A percentile compares a stretch with the other conserved stretches of the same genome.
These are phyloP conservation scores for Brachymystax lenok DNA, from an alignment of 2,797 vertebrate genomes.

Conservation along the genomic window DNA sequence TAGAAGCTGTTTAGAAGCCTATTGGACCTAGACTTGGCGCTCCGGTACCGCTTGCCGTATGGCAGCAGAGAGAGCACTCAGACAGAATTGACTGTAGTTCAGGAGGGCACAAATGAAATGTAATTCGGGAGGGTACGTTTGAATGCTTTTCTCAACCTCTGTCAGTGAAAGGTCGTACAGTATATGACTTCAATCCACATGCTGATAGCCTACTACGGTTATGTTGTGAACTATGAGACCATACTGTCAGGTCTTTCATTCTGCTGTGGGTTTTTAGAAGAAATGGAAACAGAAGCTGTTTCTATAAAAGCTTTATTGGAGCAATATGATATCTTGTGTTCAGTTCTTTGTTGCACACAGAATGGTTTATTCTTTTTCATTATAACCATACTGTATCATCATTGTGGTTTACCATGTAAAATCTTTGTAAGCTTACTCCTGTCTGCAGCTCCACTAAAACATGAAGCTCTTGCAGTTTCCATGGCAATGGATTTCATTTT, in stretches of 20 bases:
- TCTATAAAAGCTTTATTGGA: background rate
- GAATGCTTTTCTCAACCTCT: background rate
- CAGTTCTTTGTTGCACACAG: background rate
- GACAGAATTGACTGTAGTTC: background rate
- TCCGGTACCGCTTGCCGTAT: too few relatives aligned
- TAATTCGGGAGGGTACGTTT: background rate
- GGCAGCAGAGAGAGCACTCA: too few relatives aligned
- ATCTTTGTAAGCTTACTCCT: background rate
- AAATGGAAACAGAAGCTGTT: background rate
- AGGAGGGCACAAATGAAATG: background rate
- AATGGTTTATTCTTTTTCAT: background rate
- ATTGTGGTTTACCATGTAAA: background rate
- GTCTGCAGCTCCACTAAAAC: background rate
- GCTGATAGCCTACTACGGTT: background rate
- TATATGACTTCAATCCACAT: background rate
- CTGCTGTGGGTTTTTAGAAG: background rate
- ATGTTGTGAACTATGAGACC: background rate
- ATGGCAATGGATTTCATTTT: background rate
- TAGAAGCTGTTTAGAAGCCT: too few relatives aligned
- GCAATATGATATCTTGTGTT: background rate
- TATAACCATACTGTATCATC: background rate
- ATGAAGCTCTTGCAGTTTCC: background rate
- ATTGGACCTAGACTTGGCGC: too few relatives aligned
- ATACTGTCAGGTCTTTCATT: background rate
- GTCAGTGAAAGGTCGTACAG: background rate